Evolutionary conservation across 2,113 vertebrate genomes (phyloP).

Genomic region (Gadus chalcogrammus): DNA sequence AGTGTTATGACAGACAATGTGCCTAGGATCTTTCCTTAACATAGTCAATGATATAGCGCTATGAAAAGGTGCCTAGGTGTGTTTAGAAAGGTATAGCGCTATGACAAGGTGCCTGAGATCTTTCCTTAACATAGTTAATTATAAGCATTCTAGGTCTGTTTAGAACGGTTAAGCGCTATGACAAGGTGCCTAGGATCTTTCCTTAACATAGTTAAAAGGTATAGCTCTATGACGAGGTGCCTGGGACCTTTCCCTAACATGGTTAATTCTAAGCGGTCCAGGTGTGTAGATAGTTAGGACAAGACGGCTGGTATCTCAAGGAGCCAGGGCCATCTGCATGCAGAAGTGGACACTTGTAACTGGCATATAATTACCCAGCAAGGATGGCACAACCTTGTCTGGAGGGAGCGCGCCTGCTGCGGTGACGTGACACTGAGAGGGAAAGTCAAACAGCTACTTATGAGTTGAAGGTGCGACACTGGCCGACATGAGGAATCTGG

Average conservation of each 20-base stretch:
- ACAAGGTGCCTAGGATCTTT: neutral
- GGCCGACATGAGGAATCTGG: slow-evolving; percentile 79
- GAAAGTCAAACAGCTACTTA: slow-evolving; percentile 82
- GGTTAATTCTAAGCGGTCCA: too few species aligned
- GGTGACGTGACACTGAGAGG: slow-evolving; percentile 67
- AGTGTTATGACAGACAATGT: neutral
- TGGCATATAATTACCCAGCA: slow-evolving; percentile 74
- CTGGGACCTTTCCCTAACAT: too few species aligned
- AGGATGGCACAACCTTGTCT: slow-evolving; percentile 76
- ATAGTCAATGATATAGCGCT: too few species aligned
- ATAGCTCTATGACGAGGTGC: too few species aligned
- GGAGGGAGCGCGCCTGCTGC: slow-evolving; percentile 51
- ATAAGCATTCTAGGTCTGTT: too few species aligned
- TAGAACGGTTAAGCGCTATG: neutral
- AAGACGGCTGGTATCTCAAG: slow-evolving; percentile 61
- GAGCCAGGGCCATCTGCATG: slow-evolving; percentile 71
- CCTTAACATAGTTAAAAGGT: too few species aligned
- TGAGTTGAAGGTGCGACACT: slow-evolving; percentile 72
- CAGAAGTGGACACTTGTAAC: slow-evolving; percentile 68
- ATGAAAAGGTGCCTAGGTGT: too few species aligned
- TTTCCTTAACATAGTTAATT: too few species aligned
- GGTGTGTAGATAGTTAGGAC: slow-evolving; percentile 38
- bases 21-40: too few species aligned
- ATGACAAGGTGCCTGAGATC: neutral
- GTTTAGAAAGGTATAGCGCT: neutral